phyloP scores from a whole-genome alignment of 2,797 vertebrate genomes.

The Squalus acanthias region DNA sequence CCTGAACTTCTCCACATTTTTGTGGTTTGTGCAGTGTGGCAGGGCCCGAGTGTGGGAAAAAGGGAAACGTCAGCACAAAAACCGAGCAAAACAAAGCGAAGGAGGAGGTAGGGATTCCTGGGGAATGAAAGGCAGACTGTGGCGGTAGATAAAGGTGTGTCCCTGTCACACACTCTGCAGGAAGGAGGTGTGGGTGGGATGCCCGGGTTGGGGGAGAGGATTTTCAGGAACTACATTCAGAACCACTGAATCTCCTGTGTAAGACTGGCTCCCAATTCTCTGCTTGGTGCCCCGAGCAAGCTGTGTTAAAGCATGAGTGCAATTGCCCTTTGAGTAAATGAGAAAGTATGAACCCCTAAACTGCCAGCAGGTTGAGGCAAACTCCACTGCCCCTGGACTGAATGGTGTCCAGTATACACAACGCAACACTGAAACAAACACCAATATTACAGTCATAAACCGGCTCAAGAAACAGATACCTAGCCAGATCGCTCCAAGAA shows the following conservation, averaged over 20 bases:
- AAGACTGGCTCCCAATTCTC: background rate
- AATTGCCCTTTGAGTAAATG: background rate
- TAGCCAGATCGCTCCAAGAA: background rate
- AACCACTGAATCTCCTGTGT: background rate
- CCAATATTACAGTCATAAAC: background rate
- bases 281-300: background rate
- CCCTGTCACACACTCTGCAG: background rate
- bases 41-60: constrained; percentile 2
- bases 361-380: background rate
- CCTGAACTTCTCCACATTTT: constrained; percentile 20
- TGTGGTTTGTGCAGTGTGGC: constrained; percentile 7
- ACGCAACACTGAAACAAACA: background rate
- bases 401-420: background rate
- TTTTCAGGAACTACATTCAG: background rate
- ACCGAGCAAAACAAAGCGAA: background rate
- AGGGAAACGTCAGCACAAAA: background rate
- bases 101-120: background rate
- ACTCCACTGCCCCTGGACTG: background rate
- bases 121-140: background rate
- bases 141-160: background rate
- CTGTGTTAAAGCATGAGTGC: background rate
- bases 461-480: background rate
- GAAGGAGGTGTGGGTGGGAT: background rate
- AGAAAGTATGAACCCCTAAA: background rate
- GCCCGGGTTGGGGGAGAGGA: background rate